These are phyloP conservation scores for Actinia tenebrosa DNA, from an alignment of 64 coral and sea anemone species.

Conservation along the genomic window DNA sequence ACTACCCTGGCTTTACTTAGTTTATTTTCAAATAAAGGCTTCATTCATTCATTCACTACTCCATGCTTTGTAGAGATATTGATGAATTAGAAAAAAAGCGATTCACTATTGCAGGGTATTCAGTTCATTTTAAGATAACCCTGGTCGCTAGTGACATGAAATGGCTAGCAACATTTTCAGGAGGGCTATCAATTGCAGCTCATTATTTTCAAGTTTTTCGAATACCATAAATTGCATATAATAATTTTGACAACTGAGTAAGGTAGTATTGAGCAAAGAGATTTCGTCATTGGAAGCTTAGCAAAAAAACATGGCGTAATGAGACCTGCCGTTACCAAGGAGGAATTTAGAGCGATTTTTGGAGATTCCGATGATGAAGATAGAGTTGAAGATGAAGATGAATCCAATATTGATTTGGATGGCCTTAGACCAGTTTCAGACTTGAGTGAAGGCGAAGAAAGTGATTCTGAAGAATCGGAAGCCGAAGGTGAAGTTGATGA, in stretches of 20 bases:
- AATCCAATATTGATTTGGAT: conserved; percentile 16
- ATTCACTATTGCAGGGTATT: background rate
- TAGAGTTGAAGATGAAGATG: background rate
- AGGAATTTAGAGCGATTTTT: conserved; percentile 24
- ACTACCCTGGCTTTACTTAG: too few species aligned
- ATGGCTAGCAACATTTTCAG: background rate
- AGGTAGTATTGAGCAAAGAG: background rate
- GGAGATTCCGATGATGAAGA: conserved; percentile 18
- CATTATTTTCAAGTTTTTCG: background rate
- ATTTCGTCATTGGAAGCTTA: background rate
- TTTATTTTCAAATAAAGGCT: too few species aligned
- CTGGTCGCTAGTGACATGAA: conserved; percentile 18
- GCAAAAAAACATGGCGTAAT: conserved; percentile 3
- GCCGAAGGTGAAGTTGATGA: background rate
- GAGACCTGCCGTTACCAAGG: background rate
- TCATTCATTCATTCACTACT: too few species aligned
- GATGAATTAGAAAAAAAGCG: background rate
- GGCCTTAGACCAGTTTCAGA: background rate
- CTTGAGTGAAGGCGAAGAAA: background rate
- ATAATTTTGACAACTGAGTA: background rate
- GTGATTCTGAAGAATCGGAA: conserved; percentile 1
- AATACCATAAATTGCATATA: background rate
- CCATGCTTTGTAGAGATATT: conserved; percentile 15
- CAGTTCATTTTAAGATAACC: background rate
- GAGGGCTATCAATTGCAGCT: conserved; percentile 7